Evolutionary conservation across 2,888 invertebrate species (phyloP).

Genomic region (Iphiclides podalirius): DNA sequence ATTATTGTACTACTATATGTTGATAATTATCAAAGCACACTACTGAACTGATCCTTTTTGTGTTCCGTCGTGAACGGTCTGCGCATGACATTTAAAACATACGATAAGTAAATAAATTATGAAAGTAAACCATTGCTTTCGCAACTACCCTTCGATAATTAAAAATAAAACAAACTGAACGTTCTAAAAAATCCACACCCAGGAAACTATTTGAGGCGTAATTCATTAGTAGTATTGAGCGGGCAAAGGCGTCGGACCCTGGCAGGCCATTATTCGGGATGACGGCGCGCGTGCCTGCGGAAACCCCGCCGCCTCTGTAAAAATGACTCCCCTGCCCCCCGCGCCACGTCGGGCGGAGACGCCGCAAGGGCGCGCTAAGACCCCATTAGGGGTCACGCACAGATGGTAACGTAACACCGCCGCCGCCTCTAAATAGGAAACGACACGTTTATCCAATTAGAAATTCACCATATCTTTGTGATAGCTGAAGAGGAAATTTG

Average conservation of each 20-base stretch:
- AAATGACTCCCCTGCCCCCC: conserved; percentile 38
- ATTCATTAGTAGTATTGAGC: conserved; percentile 74
- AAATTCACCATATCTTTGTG: conserved; percentile 81
- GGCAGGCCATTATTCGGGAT: conserved; percentile 72
- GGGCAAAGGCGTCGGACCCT: conserved; percentile 46
- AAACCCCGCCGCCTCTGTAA: conserved; percentile 39
- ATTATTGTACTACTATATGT: too few species aligned
- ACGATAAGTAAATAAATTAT: too few species aligned
- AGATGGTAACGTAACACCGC: conserved; percentile 65
- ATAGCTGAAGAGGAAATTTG: conserved; percentile 80
- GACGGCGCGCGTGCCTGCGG: conserved; percentile 72
- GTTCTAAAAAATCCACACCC: conserved; percentile 55
- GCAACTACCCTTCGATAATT: too few species aligned
- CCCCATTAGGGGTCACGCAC: conserved; percentile 51
- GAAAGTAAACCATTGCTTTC: too few species aligned
- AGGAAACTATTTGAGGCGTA: conserved; percentile 60
- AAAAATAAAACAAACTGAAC: too few species aligned
- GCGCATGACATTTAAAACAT: too few species aligned
- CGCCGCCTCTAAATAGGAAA: conserved; percentile 80
- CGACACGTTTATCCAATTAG: conserved; percentile 81
- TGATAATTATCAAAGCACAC: too few species aligned
- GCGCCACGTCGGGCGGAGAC: conserved; percentile 29
- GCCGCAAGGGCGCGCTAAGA: conserved; percentile 37
- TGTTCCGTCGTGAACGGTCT: too few species aligned
- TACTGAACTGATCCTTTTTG: too few species aligned